Conservation (phyloP, 23 tunicate genomes). For the Halocynthia roretzi region DNA sequence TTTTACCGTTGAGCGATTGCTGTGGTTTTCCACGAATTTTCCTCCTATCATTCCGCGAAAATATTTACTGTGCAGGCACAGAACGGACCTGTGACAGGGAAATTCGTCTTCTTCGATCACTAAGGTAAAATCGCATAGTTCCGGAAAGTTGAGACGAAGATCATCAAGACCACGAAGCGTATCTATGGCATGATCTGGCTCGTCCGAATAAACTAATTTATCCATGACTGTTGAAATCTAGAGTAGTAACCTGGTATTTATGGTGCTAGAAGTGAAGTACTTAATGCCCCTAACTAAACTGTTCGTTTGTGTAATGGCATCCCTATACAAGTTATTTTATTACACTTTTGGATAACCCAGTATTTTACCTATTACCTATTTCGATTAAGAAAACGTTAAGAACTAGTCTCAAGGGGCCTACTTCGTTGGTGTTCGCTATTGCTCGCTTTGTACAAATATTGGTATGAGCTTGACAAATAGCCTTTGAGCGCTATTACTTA, state of each 20-base stretch:
- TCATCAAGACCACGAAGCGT: slow-evolving; percentile 40
- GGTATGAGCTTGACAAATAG: no score
- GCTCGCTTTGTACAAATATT: no score
- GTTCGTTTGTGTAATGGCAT: no score
- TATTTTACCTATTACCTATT: no score
- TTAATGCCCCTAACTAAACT: no score
- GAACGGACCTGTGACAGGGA: slow-evolving; percentile 68
- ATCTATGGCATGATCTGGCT: slow-evolving; percentile 36
- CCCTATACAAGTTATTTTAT: no score
- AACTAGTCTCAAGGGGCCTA: no score
- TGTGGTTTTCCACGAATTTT: slow-evolving; percentile 26
- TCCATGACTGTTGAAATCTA: slow-evolving; percentile 31
- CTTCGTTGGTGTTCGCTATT: no score
- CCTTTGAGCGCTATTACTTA: no score
- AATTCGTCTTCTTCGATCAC: slow-evolving; percentile 10
- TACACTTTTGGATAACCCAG: no score
- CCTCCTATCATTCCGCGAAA: slow-evolving; percentile 57
- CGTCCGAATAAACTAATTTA: slow-evolving; percentile 31
- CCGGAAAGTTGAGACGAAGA: slow-evolving; percentile 21
- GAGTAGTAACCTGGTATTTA: background rate
- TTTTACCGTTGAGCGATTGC: slow-evolving; percentile 7
- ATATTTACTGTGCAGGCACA: slow-evolving; percentile 59
- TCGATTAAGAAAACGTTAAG: no score
- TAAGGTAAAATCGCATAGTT: slow-evolving; percentile 50
- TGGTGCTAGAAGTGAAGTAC: no score